Evolutionary conservation across 2,888 invertebrate genomes (phyloP).

Genomic region (Hoplodrina blanda): DNA sequence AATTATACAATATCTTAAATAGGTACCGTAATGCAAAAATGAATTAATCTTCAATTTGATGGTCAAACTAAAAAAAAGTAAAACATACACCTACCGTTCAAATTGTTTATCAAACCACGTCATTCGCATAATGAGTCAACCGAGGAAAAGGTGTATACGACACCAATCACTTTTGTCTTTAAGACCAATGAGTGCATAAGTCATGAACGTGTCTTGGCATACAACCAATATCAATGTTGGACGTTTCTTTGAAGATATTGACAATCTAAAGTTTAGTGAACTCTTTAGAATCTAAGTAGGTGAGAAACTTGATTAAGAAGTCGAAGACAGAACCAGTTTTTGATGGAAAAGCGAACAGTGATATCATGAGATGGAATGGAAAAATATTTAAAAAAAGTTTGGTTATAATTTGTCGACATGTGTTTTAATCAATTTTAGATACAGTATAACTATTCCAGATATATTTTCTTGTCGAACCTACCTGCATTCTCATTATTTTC

Average conservation of each 20-base stretch:
- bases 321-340: conserved; percentile 25
- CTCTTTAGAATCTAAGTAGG: conserved; percentile 37
- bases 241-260: background rate
- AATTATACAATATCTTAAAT: no score
- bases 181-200: conserved; percentile 8
- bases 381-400: background rate
- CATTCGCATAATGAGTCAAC: conserved; percentile 46
- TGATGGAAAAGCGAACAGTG: conserved; percentile 17
- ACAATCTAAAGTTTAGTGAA: conserved; percentile 41
- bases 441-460: no score
- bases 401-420: background rate
- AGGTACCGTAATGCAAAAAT: no score
- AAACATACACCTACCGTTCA: conserved; percentile 11
- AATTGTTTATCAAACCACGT: conserved; percentile 27
- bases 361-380: background rate
- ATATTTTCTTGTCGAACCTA: background rate
- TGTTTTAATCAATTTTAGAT: no score
- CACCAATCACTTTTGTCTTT: conserved; percentile 24
- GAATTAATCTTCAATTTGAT: conserved; percentile 19
- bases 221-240: conserved; percentile 23
- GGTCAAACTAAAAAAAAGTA: conserved; percentile 1
- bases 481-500: background rate
- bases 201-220: conserved; percentile 27
- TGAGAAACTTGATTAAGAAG: conserved; percentile 7
- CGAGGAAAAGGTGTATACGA: conserved; percentile 25